Conservation (phyloP, 2,888 invertebrate species). For the Andrena bicolor region DNA sequence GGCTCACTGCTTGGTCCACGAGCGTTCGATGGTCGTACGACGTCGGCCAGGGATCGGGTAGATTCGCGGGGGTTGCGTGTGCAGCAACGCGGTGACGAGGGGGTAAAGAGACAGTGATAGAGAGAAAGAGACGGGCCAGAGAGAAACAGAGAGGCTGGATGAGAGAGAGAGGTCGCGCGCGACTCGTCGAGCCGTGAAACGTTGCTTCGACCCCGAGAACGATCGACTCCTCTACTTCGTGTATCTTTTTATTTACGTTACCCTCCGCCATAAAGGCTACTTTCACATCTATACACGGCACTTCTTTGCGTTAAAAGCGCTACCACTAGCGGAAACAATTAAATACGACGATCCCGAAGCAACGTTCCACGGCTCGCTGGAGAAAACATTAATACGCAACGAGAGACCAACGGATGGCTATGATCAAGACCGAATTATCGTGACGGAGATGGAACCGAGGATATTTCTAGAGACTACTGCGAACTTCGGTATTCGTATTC, state of each 20-base stretch:
- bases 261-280: background rate
- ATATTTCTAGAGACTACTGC: conserved; percentile 1
- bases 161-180: conserved; percentile 55
- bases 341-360: conserved; percentile 2
- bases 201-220: conserved; percentile 24
- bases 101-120: conserved; percentile 54
- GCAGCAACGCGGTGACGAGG: conserved; percentile 58
- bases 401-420: conserved; percentile 42
- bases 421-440: conserved; percentile 35
- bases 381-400: conserved; percentile 34
- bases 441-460: conserved; percentile 7
- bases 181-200: conserved; percentile 38
- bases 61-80: conserved; percentile 50
- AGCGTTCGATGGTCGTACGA: conserved; percentile 32
- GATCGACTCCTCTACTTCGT: background rate
- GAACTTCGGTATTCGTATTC: background rate
- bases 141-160: conserved; percentile 69
- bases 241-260: background rate
- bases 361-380: conserved; percentile 38
- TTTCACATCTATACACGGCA: background rate
- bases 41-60: conserved; percentile 7
- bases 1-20: conserved; percentile 71
- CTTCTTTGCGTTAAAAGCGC: no score
- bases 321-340: no score
- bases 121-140: conserved; percentile 56